Percentiles rank a stretch among this genome's conserved stretches.
These are phyloP conservation scores for Ceratotherium simum DNA, from an alignment of 2,113 vertebrate genomes.

Conservation along the genomic window DNA sequence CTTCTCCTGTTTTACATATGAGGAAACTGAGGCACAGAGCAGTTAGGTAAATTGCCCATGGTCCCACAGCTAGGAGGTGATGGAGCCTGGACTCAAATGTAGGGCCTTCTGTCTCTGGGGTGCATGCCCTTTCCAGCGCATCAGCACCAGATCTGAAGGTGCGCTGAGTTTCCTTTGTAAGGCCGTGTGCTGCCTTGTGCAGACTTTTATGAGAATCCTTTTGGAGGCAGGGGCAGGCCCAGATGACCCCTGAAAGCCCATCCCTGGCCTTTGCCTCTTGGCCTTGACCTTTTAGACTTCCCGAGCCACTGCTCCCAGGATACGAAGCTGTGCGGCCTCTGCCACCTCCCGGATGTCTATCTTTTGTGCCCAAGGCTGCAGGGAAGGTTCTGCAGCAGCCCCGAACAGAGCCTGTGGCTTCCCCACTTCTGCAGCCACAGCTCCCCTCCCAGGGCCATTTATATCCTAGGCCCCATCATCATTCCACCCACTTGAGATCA, in stretches of 20 bases:
- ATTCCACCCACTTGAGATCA: neutral
- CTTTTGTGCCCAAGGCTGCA: neutral
- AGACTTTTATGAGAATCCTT: neutral
- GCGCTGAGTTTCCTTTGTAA: neutral
- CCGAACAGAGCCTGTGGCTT: neutral
- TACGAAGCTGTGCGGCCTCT: neutral
- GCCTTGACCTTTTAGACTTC: neutral
- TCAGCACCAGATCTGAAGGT: neutral
- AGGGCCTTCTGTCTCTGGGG: neutral
- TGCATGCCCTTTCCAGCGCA: neutral
- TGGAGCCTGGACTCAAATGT: rapidly evolving
- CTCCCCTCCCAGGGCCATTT: neutral
- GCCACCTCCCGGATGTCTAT: neutral
- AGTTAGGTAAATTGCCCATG: neutral
- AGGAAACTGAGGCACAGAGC: conserved; percentile 20
- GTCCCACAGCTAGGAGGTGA: neutral
- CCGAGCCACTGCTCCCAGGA: neutral
- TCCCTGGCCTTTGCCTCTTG: neutral
- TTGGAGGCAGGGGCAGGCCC: neutral
- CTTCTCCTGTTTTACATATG: neutral
- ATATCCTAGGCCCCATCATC: conserved; percentile 8
- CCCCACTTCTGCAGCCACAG: neutral
- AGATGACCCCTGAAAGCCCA: neutral
- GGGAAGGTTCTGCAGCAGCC: neutral
- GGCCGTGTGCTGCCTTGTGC: neutral